Evolutionary conservation across 2,888 invertebrate genomes (phyloP).

Genomic region (Drosophila colorata): DNA sequence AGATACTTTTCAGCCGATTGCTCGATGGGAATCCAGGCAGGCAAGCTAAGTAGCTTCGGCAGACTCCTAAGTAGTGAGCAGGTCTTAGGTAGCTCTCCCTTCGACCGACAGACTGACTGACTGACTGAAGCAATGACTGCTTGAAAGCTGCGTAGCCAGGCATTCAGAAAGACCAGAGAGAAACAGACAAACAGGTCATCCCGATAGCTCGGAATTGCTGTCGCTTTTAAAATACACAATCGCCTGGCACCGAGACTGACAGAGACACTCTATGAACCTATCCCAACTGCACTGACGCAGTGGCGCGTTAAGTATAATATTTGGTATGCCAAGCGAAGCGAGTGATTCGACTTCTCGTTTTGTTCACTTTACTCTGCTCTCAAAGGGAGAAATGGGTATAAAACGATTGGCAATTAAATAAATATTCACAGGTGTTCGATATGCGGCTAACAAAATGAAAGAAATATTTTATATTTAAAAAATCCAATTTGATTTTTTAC

Average conservation of each 20-base stretch:
- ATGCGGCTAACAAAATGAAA: neutral
- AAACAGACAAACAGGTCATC: constrained; percentile 19
- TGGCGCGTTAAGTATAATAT: constrained; percentile 42
- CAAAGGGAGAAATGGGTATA: neutral
- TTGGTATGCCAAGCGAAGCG: constrained; percentile 40
- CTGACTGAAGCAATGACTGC: constrained; percentile 21
- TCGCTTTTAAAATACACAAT: neutral
- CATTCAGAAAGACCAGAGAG: neutral
- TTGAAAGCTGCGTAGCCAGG: constrained; percentile 5
- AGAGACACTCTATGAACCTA: neutral
- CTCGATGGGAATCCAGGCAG: constrained; percentile 11
- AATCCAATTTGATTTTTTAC: too few relatives aligned
- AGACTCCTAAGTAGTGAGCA: neutral
- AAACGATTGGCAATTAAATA: too few relatives aligned
- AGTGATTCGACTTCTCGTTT: constrained; percentile 31
- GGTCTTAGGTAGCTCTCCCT: neutral
- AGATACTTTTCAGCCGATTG: constrained; percentile 25
- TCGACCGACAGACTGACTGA: constrained; percentile 17
- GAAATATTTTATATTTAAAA: too few relatives aligned
- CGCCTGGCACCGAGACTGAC: constrained; percentile 1
- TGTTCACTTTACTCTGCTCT: constrained; percentile 1
- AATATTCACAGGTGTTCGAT: too few relatives aligned
- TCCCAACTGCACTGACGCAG: constrained; percentile 15
- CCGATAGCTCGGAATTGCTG: constrained; percentile 1
- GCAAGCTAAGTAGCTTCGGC: constrained; percentile 14